These are phyloP conservation scores for Notolabrus celidotus DNA, from an alignment of 2,797 vertebrate genomes.

Conservation along the genomic window DNA sequence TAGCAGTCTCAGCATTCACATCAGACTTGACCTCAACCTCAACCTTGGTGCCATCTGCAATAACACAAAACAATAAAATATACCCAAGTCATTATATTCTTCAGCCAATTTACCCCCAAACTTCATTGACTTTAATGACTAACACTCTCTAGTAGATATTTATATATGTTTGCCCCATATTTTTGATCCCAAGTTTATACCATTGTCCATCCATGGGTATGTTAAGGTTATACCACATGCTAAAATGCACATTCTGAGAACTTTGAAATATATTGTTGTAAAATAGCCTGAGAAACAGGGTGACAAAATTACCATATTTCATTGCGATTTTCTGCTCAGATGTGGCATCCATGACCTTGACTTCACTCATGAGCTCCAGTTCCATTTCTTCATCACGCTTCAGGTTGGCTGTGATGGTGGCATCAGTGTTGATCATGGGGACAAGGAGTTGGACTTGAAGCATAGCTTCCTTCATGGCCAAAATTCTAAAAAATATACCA, in stretches of 20 bases:
- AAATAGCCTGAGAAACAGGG: not conserved
- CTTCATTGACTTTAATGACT: not conserved
- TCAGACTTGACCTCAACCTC: conserved; percentile 88
- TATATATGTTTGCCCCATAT: not conserved
- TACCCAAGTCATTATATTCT: not conserved
- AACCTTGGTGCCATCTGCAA: conserved; percentile 88
- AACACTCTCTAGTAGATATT: not conserved
- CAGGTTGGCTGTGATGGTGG: conserved; percentile 84
- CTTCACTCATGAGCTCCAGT: conserved; percentile 86
- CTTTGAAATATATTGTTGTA: not conserved
- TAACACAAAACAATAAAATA: conserved; percentile 4
- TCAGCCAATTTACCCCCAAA: not conserved
- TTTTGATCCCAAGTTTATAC: not conserved
- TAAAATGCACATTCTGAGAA: not conserved
- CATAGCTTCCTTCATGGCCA: conserved; percentile 83
- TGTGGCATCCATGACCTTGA: conserved; percentile 79
- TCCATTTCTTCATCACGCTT: conserved; percentile 77
- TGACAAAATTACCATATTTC: conserved; percentile 86
- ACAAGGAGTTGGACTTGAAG: conserved; percentile 87
- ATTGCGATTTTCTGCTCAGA: conserved; percentile 85
- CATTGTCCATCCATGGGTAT: not conserved
- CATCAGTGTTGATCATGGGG: conserved; percentile 84
- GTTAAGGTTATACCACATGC: not conserved
- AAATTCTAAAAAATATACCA: conserved; percentile 77
- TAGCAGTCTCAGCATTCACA: conserved; percentile 80